These are phyloP conservation scores for Drosophila paracracens DNA, from an alignment of 2,888 invertebrate species.

Conservation along the genomic window DNA sequence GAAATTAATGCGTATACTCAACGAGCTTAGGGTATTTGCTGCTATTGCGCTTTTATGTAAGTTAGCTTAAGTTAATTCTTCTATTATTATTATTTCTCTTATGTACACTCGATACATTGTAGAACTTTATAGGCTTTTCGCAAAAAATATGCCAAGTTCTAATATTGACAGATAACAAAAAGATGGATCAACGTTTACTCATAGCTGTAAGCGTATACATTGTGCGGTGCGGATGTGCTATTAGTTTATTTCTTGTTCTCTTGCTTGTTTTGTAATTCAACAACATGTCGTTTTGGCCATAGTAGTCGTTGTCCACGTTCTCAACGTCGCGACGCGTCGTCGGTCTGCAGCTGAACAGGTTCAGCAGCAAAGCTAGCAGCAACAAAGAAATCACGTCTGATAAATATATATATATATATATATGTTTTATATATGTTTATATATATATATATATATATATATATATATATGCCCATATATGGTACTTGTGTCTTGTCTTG, in stretches of 20 bases:
- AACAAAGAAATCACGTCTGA: slow-evolving; percentile 70
- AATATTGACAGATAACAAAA: neutral
- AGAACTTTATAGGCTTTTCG: neutral
- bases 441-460: slow-evolving; percentile 1
- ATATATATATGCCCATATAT: slow-evolving; percentile 25
- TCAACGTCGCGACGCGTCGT: slow-evolving; percentile 33
- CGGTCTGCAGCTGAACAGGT: slow-evolving; percentile 67
- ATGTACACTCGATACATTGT: no score
- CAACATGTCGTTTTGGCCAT: slow-evolving; percentile 66
- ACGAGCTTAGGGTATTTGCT: neutral
- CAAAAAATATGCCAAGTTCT: neutral
- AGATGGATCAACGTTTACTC: neutral
- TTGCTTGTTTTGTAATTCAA: slow-evolving; percentile 70
- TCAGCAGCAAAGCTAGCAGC: slow-evolving; percentile 49
- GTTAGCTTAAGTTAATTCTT: neutral
- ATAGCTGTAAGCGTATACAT: slow-evolving; percentile 20
- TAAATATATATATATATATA: slow-evolving; percentile 51
- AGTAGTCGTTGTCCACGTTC: slow-evolving; percentile 63
- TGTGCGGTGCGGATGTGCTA: slow-evolving; percentile 37
- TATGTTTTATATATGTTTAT: neutral
- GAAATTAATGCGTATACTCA: neutral
- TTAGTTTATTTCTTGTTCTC: slow-evolving; percentile 41
- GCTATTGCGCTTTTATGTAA: neutral
- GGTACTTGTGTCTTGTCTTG: slow-evolving; percentile 50
- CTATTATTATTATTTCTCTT: neutral